Conservation (phyloP, 2,888 invertebrate species). For the Agrotis ipsilon region DNA sequence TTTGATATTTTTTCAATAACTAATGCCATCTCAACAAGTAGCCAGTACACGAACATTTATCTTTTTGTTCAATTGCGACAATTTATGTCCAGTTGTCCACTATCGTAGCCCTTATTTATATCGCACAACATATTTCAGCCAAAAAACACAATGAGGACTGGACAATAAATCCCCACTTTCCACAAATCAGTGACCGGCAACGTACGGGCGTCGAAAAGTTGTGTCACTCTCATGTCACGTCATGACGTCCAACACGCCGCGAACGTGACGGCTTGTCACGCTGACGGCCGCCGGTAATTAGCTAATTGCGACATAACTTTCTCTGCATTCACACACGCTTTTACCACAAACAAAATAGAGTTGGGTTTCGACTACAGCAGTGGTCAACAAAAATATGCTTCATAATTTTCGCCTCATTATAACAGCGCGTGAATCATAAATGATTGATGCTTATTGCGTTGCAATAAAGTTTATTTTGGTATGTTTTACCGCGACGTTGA, state of each 20-base stretch:
- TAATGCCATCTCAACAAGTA: background rate
- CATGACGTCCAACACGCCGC: constrained; percentile 57
- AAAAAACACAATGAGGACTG: constrained; percentile 47
- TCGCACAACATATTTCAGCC: constrained; percentile 32
- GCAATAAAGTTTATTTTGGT: constrained; percentile 69
- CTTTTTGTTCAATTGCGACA: constrained; percentile 24
- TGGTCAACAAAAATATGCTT: constrained; percentile 34
- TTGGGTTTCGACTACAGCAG: constrained; percentile 6
- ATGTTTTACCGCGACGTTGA: constrained; percentile 63
- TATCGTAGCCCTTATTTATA: constrained; percentile 38
- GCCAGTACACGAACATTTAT: constrained; percentile 13
- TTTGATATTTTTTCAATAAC: background rate
- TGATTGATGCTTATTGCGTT: constrained; percentile 66
- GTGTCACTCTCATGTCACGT: constrained; percentile 75
- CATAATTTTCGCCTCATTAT: constrained; percentile 77
- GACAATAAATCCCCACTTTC: constrained; percentile 64
- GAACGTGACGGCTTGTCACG: constrained; percentile 66
- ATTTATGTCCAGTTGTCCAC: constrained; percentile 41
- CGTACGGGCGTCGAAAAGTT: constrained; percentile 84
- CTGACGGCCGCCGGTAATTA: constrained; percentile 77
- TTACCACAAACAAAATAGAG: constrained; percentile 23
- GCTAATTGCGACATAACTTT: constrained; percentile 79
- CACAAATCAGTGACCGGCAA: constrained; percentile 71
- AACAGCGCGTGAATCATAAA: constrained; percentile 67
- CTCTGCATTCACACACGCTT: constrained; percentile 32